phyloP scores from a whole-genome alignment of 2,797 vertebrate species.

The Chrosomus eos region DNA sequence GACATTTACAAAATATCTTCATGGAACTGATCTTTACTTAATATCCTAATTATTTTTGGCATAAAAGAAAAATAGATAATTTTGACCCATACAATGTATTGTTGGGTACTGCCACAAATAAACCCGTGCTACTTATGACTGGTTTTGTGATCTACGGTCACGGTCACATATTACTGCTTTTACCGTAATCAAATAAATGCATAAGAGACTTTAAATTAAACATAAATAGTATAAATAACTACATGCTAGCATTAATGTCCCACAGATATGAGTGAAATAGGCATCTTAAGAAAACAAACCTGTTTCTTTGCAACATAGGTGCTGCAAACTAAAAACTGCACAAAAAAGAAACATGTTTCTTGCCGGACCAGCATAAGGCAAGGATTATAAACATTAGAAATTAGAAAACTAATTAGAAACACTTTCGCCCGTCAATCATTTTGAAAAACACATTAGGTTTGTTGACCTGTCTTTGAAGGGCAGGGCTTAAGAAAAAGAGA shows the following conservation, averaged over 20 bases:
- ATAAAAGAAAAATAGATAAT: too few relatives aligned
- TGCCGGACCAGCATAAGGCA: not conserved
- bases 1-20: too few relatives aligned
- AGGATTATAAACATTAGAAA: not conserved
- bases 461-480: conserved; percentile 2
- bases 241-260: not conserved
- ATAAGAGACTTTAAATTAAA: not conserved
- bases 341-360: too few relatives aligned
- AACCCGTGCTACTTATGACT: too few relatives aligned
- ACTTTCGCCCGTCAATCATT: not conserved
- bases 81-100: too few relatives aligned
- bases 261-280: not conserved
- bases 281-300: not conserved
- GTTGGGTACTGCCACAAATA: too few relatives aligned
- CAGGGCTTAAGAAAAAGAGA: not conserved
- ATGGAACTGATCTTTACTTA: too few relatives aligned
- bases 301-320: not conserved
- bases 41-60: too few relatives aligned
- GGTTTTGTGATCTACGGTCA: too few relatives aligned
- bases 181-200: not conserved
- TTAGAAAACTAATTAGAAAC: not conserved
- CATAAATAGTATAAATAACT: not conserved
- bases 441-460: not conserved
- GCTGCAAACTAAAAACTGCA: not conserved
- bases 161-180: not conserved